Evolutionary conservation across 2,113 vertebrate genomes (phyloP), one percentile per base, ranked within the genome.

Genomic region (Nansenia antarctica): DNA sequence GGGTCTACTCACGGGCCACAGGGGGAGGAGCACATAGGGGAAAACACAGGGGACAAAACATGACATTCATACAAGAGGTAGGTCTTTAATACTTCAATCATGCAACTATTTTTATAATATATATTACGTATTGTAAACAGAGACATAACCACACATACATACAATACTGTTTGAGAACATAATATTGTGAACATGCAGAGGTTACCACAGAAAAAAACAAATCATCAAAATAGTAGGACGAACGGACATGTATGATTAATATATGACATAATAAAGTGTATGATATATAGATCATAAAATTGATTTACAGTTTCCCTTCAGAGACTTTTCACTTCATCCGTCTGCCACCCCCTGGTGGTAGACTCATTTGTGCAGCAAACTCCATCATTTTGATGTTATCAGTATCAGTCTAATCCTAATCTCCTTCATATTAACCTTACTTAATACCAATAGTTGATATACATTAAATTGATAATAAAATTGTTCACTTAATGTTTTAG

Each of bases 1-100:
- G 83, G 87, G 85, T 63, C 73, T 79, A 76, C 60, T 78, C 77
- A 79, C 54, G 29, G 69, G 84, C 20, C 73, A 85, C 61, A 86
- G 70, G n/a, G 24, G 7, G 39, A 15, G 39, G 39, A 15, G 39
- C 37, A 15, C 3, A 42, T 11, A 20, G 45, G 12, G 18, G 42
- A 1, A 20, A 20, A 47, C 42, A 47, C 15, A 3, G 45, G 5
- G 45, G 45, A 39, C 42, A 0, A 22, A 49, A 49, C 45, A 49
- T 49, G 45, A 49, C 45, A n/a, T n/a, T n/a, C n/a, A n/a, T n/a
- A n/a, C 45, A 49, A n/a, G n/a, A 49, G 11, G 7, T 8, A n/a
- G n/a, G n/a, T 22, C 15, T 3, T 20, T 22, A 15, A 49, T 22
- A 49, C 11, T 18, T 47, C 4, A 47, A n/a, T n/a, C n/a, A n/a